Base-by-base conservation (phyloP, 2,113 vertebrate species). In the Phodopus roborovskii region DNA sequence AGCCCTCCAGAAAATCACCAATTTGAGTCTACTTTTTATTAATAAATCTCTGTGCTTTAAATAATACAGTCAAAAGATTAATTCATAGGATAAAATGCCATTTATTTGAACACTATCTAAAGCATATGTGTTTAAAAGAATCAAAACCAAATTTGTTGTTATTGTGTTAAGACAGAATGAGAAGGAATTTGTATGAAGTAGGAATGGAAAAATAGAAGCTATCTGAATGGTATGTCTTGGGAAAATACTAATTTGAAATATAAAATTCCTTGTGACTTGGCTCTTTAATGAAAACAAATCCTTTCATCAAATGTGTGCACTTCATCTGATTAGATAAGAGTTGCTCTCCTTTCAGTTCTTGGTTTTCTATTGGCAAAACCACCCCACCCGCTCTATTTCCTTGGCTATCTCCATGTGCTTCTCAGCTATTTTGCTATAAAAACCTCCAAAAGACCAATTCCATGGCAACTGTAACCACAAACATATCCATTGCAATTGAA, bases 1-100 rank as follows among this genome's bases (percentile, higher is more conserved):
- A 98, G 17, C 42, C 93, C 53, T 93, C 58, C 82, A 84, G 78
- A 94, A 94, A 96, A 96, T 91, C 24, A 73, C 83, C 92, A 66
- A 78, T 86, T 91, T 75, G 53, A 91, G 5, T 91, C 78, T 26
- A 50, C 36, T 4, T 90, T 74, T 28, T 94, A 70, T 73, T 94
- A 62, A 95, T 66, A 84, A 95, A 78, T 24, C 36, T 93, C 92
- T 94, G 50, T 71, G 62, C 56, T 92, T 93, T 95, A 96, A 94
- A 96, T 74, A 77, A 74, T 92, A 42, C 58, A 79, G 75, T 93
- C 64, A 94, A 84, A 7, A 91, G 19, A 75, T 28, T 88, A 94
- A 92, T 84, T 11, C 16, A 68, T 83, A 90, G 85, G 28, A 93
- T 24, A 33, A 93, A 95, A 91, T 90, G 50, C n/a, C 79, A 19